Evolutionary conservation across 2,113 vertebrate species (phyloP), one percentile per base, ranked within the genome.

Genomic region (Girardinichthys multiradiatus): DNA sequence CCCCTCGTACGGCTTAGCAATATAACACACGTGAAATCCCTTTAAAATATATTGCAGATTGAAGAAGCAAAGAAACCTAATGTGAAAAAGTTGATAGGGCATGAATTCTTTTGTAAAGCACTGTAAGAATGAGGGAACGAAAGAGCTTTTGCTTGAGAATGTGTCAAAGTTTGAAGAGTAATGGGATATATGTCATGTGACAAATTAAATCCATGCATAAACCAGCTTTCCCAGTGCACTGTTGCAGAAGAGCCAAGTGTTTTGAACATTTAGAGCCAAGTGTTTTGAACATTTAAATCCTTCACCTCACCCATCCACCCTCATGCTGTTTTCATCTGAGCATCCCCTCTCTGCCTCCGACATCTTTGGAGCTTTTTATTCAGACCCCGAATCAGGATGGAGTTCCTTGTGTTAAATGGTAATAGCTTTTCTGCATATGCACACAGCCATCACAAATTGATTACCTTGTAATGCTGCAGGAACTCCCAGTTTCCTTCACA

Each of bases 251-350:
- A 89, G 78, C 84, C 79, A 80, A 86, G 82, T 58, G 84, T 87
- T 88, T 87, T 90, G 74, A 87, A 88, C 88, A 83, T 86, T 89
- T 85, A 82, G 86, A 89, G 89, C 90, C 79, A 78, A n/a, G n/a
- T n/a, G n/a, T n/a, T n/a, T n/a, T n/a, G n/a, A n/a, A 82, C 79
- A 80, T 69, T 72, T 86, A 60, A 85, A 69, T 81, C 64, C 77
- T 77, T 70, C 77, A 76, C 85, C 88, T 82, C 82, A 80, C 81
- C 84, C 83, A 76, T 80, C 84, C 83, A 76, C 79, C 63, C 81
- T 77, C 61, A 85, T 87, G 88, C 84, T 57, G 77, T 39, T 82
- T 82, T 85, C 80, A 68, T 73, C 45, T 62, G 75, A 45, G 29
- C 72, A 45, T 69, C 59, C 66, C 68, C 68, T 70, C 74, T 84